These are phyloP conservation scores for Hemistola chrysoprasaria DNA, from an alignment of 2,888 invertebrate genomes.

Conservation along the genomic window DNA sequence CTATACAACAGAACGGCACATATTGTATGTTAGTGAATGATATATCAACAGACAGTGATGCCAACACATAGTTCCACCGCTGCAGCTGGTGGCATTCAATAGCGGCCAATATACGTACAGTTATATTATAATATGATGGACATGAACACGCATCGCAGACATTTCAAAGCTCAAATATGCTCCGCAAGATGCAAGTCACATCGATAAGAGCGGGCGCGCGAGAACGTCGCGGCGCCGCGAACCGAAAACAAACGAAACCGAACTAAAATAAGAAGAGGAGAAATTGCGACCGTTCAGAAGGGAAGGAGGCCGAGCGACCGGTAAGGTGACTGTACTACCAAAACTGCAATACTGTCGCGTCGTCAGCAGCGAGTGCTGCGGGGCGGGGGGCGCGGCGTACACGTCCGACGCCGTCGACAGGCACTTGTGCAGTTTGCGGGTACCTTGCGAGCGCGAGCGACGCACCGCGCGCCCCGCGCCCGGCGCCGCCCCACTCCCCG, in stretches of 20 bases:
- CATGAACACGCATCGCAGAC: slow-evolving; percentile 9
- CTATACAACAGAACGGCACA: slow-evolving; percentile 25
- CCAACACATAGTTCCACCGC: slow-evolving; percentile 13
- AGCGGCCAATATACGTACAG: slow-evolving; percentile 5
- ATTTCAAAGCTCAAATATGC: slow-evolving; percentile 23
- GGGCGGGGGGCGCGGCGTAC: slow-evolving; percentile 84
- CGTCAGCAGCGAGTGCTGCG: slow-evolving; percentile 87
- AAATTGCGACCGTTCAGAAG: slow-evolving; percentile 77
- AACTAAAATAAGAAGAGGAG: slow-evolving; percentile 49
- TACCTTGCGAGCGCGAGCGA: slow-evolving; percentile 97
- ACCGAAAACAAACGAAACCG: slow-evolving; percentile 28
- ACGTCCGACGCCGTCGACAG: slow-evolving; percentile 93
- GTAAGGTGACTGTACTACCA: slow-evolving; percentile 93
- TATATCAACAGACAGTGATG: slow-evolving; percentile 7
- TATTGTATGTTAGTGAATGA: slow-evolving; percentile 14
- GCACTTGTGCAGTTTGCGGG: slow-evolving; percentile 95
- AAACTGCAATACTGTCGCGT: slow-evolving; percentile 97
- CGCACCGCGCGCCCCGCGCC: slow-evolving; percentile 83
- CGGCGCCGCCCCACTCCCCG: slow-evolving; percentile 51
- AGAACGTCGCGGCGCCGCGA: slow-evolving; percentile 6
- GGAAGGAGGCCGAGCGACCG: slow-evolving; percentile 58
- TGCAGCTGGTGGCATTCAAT: slow-evolving; percentile 17
- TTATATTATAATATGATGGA: slow-evolving; percentile 7
- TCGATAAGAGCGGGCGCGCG: slow-evolving; percentile 19
- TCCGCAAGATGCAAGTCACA: slow-evolving; percentile 28